phyloP scores from a whole-genome alignment of 2,888 invertebrate species.

The Branchinecta sandiegonensis region DNA sequence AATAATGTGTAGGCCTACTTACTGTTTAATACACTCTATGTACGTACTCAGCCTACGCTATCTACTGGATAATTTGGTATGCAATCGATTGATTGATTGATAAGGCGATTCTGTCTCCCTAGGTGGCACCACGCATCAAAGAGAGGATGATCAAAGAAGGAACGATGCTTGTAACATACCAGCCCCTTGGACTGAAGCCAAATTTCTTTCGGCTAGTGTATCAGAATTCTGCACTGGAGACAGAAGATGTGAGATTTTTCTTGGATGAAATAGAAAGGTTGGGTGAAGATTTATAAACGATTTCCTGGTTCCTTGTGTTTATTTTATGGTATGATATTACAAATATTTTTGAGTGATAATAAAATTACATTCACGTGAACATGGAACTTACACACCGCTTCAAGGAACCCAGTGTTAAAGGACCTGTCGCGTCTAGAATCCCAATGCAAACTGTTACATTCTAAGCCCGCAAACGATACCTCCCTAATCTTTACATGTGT shows the following conservation, averaged over 20 bases:
- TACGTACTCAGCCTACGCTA: background rate
- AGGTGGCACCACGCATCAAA: slow-evolving; percentile 81
- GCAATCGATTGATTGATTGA: background rate
- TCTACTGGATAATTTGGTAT: background rate
- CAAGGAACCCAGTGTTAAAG: no score
- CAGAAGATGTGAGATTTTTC: slow-evolving; percentile 70
- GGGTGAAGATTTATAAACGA: slow-evolving; percentile 48
- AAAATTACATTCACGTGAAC: no score
- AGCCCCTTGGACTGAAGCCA: slow-evolving; percentile 64
- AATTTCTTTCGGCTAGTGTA: slow-evolving; percentile 92
- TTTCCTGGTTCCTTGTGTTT: no score
- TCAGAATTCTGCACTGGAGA: slow-evolving; percentile 72
- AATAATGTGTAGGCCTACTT: no score
- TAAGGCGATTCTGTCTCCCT: slow-evolving; percentile 24
- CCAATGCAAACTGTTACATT: no score
- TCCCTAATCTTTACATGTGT: no score
- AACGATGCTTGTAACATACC: slow-evolving; percentile 91
- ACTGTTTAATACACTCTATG: background rate
- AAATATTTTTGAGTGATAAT: no score
- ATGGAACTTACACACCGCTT: no score
- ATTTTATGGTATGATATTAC: no score
- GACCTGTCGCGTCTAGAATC: no score
- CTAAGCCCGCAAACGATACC: no score
- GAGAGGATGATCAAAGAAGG: slow-evolving; percentile 90
- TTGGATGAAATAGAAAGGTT: slow-evolving; percentile 73